Conservation (phyloP, 1,140 invertebrate species). For the Lepidurus couesii region DNA sequence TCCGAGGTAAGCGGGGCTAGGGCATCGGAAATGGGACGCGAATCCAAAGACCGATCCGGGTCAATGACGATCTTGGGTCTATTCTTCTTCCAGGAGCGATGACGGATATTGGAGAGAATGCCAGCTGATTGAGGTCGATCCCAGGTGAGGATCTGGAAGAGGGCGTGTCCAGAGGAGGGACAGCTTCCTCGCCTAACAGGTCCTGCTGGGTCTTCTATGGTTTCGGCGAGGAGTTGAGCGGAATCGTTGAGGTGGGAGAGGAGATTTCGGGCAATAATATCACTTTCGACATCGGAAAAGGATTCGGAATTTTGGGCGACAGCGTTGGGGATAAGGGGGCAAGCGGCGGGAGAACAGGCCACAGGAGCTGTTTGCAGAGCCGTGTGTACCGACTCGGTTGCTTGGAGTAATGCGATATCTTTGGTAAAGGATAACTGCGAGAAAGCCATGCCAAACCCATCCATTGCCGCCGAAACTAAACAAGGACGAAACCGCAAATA, state of each 20-base stretch:
- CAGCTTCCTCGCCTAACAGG: neutral
- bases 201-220: neutral
- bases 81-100: neutral
- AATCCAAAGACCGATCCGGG: neutral
- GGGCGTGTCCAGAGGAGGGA: neutral
- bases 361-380: neutral
- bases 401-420: neutral
- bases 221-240: neutral
- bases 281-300: no score
- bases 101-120: neutral
- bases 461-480: conserved; percentile 18
- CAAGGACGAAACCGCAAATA: neutral
- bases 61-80: neutral
- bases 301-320: neutral
- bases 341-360: neutral
- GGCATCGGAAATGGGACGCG: neutral
- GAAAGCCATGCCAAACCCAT: conserved; percentile 9
- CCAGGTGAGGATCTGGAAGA: neutral
- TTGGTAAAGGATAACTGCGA: conserved; percentile 21
- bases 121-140: neutral
- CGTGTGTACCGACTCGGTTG: neutral
- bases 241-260: neutral
- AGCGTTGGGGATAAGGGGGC: neutral
- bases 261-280: neutral
- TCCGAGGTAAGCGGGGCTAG: neutral